Evolutionary conservation across 23 tunicate genomes (phyloP).

Genomic region (Styela plicata): DNA sequence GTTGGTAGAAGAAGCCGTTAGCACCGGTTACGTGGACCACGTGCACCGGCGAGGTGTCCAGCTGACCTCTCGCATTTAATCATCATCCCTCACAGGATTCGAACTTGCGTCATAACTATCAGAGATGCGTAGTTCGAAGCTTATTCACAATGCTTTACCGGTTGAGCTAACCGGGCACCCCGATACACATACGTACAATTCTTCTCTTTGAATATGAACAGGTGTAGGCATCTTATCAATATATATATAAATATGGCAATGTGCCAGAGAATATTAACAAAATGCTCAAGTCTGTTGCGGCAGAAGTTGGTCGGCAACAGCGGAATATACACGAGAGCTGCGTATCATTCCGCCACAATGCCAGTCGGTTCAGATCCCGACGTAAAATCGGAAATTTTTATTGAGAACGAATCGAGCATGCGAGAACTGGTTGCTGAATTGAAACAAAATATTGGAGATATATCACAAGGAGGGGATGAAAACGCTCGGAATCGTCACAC

Average conservation of each 20-base stretch:
- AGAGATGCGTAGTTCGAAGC: no score
- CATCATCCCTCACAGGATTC: no score
- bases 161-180: no score
- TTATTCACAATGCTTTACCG: no score
- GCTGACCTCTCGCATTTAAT: no score
- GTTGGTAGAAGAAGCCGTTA: no score
- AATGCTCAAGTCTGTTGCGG: not conserved
- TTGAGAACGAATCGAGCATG: constrained; percentile 71
- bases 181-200: no score
- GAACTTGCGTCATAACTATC: no score
- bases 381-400: constrained; percentile 44
- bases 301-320: not conserved
- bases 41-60: no score
- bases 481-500: constrained; percentile 69
- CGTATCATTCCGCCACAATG: constrained; percentile 27
- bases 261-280: not conserved
- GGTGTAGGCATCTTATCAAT: no score
- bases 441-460: constrained; percentile 32
- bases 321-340: not conserved
- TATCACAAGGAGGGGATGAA: constrained; percentile 81
- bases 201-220: no score
- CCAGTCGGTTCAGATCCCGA: constrained; percentile 69
- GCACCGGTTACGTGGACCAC: no score
- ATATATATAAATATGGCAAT: not conserved
- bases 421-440: constrained; percentile 53